A percentile compares a stretch with the other conserved stretches of the same genome.
These are phyloP conservation scores for Syritta pipiens DNA, from an alignment of 2,888 invertebrate species.

Conservation along the genomic window DNA sequence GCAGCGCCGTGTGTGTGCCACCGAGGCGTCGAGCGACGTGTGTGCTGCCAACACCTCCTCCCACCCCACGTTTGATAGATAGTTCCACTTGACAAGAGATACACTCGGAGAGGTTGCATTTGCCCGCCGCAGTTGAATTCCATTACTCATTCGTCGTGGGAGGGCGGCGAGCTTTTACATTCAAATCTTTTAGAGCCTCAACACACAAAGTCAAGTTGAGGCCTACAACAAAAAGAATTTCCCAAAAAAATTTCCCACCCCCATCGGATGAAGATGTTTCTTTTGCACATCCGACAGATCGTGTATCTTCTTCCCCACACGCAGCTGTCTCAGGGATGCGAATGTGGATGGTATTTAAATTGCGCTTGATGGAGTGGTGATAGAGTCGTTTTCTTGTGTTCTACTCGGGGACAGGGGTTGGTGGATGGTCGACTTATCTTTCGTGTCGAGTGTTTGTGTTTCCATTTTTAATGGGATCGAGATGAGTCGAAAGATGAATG, in stretches of 20 bases:
- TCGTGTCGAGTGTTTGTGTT: not conserved
- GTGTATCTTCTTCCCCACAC: no score
- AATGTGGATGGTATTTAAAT: slow-evolving; percentile 52
- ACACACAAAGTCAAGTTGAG: slow-evolving; percentile 13
- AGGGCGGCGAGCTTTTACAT: no score
- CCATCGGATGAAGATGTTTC: slow-evolving; percentile 15
- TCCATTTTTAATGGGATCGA: slow-evolving; percentile 56
- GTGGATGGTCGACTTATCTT: slow-evolving; percentile 7
- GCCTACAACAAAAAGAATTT: slow-evolving; percentile 20
- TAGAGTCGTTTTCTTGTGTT: slow-evolving; percentile 52
- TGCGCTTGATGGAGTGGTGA: slow-evolving; percentile 64
- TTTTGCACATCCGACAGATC: slow-evolving; percentile 43
- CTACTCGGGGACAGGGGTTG: no score
- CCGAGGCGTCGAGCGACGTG: no score
- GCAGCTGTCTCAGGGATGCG: not conserved
- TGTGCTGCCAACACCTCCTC: slow-evolving; percentile 2
- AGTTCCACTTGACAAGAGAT: slow-evolving; percentile 37
- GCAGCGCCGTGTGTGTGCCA: no score
- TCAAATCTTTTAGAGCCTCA: no score
- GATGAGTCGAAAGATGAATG: slow-evolving; percentile 60
- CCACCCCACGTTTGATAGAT: slow-evolving; percentile 26
- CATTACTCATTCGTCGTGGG: slow-evolving; percentile 55
- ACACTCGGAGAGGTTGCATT: slow-evolving; percentile 15
- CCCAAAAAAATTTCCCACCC: slow-evolving; percentile 18
- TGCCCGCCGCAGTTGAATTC: slow-evolving; percentile 43